Evolutionary conservation across 2,888 invertebrate species (phyloP).

Genomic region (Gerris lacustris): DNA sequence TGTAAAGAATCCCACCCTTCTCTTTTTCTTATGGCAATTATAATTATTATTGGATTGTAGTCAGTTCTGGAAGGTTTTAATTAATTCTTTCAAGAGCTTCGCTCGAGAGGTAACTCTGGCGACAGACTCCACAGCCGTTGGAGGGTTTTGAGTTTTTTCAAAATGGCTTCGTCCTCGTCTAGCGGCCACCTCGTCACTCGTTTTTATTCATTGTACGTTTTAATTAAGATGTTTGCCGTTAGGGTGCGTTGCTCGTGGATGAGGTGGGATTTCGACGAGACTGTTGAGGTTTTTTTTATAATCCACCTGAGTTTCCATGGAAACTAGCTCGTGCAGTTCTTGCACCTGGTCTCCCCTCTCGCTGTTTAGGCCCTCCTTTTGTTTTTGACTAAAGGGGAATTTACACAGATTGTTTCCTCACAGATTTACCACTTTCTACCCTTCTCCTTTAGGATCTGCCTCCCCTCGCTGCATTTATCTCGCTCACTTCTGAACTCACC

Average conservation of each 20-base stretch:
- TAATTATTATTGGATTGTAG: conserved; percentile 3
- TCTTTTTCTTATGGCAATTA: background rate
- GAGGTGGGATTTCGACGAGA: too few species aligned
- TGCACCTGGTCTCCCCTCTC: background rate
- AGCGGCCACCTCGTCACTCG: background rate
- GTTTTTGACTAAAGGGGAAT: conserved; percentile 2
- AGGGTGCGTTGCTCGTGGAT: background rate
- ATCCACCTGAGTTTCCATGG: background rate
- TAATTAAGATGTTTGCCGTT: background rate
- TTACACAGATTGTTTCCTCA: conserved; percentile 2
- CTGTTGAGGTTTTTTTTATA: too few species aligned
- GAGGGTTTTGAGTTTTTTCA: too few species aligned
- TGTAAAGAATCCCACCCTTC: background rate
- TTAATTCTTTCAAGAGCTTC: conserved; percentile 1
- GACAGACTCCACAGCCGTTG: too few species aligned
- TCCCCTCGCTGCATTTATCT: background rate
- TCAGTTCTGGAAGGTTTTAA: background rate
- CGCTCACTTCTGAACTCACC: background rate
- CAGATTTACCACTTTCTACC: background rate
- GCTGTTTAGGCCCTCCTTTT: background rate
- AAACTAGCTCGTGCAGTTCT: background rate
- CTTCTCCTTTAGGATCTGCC: background rate
- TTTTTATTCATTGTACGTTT: background rate
- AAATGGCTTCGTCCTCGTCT: too few species aligned
- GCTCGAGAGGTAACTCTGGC: too few species aligned